Conservation (phyloP, 2,113 vertebrate genomes). For the Rhinolophus ferrumequinum region DNA sequence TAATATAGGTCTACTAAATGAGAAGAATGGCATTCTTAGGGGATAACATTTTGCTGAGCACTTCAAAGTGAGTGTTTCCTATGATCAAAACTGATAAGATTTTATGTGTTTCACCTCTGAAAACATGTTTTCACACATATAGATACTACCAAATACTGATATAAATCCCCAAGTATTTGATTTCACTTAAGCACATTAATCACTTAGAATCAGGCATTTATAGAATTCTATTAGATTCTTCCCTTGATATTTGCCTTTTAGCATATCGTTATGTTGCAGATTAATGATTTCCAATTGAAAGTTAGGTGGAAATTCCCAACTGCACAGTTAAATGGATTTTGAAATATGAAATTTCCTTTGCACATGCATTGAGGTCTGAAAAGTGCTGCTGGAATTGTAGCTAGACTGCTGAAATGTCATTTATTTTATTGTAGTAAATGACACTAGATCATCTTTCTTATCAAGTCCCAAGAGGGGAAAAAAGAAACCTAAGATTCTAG, state of each 20-base stretch:
- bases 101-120: constrained; percentile 5
- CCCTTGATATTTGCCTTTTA: constrained; percentile 17
- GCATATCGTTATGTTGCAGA: not conserved
- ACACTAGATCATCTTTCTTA: not conserved
- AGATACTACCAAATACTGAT: not conserved
- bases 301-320: not conserved
- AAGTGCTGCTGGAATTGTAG: not conserved
- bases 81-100: not conserved
- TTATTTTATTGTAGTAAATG: not conserved
- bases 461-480: not conserved
- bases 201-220: not conserved
- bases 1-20: not conserved
- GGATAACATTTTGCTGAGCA: not conserved
- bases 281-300: not conserved
- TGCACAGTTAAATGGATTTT: not conserved
- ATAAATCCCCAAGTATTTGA: not conserved
- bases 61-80: not conserved
- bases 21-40: not conserved
- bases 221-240: not conserved
- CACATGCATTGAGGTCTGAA: not conserved
- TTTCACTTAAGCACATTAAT: not conserved
- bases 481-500: not conserved
- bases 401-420: not conserved
- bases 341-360: constrained; percentile 1
- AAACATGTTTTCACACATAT: not conserved